Conservation (phyloP, 2,797 vertebrate species). For the Malurus splendens region DNA sequence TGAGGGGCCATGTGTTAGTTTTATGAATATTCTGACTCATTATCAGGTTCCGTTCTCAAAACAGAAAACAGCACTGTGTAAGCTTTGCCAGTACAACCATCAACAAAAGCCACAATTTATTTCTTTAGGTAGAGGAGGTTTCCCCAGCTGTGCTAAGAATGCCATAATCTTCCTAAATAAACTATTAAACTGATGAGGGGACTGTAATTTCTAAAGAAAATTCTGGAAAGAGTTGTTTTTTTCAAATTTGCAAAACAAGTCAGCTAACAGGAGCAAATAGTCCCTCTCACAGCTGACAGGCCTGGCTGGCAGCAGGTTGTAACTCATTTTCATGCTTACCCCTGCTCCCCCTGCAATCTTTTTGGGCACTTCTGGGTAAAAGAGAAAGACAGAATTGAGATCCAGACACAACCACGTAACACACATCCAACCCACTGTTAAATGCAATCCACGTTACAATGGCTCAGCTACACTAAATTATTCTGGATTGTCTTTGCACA, state of each 20-base stretch:
- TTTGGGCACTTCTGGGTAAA: not conserved
- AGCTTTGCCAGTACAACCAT: not conserved
- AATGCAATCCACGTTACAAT: not conserved
- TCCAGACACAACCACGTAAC: not conserved
- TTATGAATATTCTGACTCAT: conserved; percentile 33
- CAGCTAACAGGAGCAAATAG: not conserved
- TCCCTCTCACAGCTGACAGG: conserved; percentile 9
- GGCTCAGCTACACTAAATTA: not conserved
- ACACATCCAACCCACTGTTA: not conserved
- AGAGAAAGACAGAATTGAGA: not conserved
- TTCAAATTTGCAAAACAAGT: conserved; percentile 15
- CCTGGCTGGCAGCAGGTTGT: not conserved
- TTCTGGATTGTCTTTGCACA: not conserved
- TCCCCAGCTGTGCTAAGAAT: not conserved
- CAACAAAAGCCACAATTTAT: conserved; percentile 2
- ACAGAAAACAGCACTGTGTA: not conserved
- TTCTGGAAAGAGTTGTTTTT: not conserved
- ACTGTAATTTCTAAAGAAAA: conserved; percentile 1
- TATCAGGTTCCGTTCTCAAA: conserved; percentile 4
- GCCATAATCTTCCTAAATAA: conserved; percentile 11
- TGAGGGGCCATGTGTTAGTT: conserved; percentile 1
- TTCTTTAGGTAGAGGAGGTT: conserved; percentile 11
- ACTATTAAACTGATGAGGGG: not conserved
- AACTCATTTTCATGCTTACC: conserved; percentile 9
- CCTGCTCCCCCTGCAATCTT: not conserved